Conservation (phyloP, 2,797 vertebrate species). For the Odontamblyopus rebecca region DNA sequence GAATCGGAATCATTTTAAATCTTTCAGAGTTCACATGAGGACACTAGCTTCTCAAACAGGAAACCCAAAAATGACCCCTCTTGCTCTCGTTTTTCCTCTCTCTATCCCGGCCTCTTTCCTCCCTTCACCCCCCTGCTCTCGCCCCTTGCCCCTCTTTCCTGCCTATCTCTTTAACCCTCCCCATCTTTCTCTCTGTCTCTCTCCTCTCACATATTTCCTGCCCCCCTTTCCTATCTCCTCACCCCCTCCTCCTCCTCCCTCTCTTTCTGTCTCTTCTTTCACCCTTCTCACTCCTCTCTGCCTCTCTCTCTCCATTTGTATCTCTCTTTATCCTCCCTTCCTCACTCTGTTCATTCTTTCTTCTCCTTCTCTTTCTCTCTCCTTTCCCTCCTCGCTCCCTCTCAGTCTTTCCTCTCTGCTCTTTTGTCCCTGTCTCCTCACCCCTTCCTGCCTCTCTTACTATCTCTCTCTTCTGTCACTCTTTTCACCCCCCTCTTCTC, state of each 20-base stretch:
- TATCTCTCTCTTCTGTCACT: no score
- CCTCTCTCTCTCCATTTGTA: no score
- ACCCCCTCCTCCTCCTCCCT: no score
- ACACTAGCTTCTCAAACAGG: background rate
- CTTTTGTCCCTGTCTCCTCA: no score
- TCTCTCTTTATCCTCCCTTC: no score
- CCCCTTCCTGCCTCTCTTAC: no score
- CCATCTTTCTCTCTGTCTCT: background rate
- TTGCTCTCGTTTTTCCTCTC: background rate
- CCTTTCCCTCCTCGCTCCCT: no score
- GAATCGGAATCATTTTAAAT: background rate
- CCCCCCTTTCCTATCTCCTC: background rate
- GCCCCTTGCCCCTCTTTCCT: background rate
- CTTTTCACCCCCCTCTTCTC: no score
- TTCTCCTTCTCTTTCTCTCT: no score
- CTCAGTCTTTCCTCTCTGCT: no score
- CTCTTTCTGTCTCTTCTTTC: no score
- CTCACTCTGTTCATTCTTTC: no score
- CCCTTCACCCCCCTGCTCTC: background rate
- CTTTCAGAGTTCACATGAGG: conserved; percentile 1
- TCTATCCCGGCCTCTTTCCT: background rate
- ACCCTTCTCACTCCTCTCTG: background rate
- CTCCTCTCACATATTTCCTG: background rate
- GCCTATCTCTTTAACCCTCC: background rate
- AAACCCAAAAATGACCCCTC: conserved; percentile 8